Evolutionary conservation across 2,113 vertebrate species (phyloP).

Genomic region (Zosterops japonicus): DNA sequence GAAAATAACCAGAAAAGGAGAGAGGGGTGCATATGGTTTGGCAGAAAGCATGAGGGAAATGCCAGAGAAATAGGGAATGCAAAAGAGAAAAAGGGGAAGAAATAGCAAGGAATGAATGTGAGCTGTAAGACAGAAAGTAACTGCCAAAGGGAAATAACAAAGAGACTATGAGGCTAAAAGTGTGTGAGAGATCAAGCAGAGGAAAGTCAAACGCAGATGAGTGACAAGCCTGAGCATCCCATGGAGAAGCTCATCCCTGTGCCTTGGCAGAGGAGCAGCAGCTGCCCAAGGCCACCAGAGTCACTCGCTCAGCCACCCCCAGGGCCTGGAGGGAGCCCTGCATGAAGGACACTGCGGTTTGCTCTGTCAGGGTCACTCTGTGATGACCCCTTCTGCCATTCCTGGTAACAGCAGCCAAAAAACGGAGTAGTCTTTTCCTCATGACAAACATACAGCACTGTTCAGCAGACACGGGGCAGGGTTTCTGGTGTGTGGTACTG

Average conservation of each 20-base stretch:
- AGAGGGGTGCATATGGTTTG: background rate
- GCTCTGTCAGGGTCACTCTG: rapidly evolving
- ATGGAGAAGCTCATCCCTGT: background rate
- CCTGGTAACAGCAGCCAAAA: background rate
- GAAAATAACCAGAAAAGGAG: background rate
- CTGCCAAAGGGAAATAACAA: background rate
- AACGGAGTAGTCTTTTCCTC: background rate
- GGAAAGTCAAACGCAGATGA: background rate
- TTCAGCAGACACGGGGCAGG: background rate
- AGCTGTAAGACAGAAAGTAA: background rate
- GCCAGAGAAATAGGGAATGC: background rate
- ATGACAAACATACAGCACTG: rapidly evolving
- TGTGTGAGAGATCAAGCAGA: background rate
- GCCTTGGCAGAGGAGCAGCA: background rate
- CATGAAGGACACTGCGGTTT: background rate
- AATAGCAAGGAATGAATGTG: background rate
- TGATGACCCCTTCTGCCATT: rapidly evolving
- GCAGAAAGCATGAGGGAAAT: background rate
- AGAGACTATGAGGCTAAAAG: background rate
- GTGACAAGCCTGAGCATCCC: background rate
- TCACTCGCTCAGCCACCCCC: background rate
- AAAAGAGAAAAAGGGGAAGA: background rate
- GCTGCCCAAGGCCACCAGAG: background rate
- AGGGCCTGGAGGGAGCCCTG: background rate
- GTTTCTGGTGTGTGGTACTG: background rate